Percentiles rank a stretch among this genome's conserved stretches.
These are phyloP conservation scores for Dasyurus viverrinus DNA, from an alignment of 2,113 vertebrate genomes.

Conservation along the genomic window DNA sequence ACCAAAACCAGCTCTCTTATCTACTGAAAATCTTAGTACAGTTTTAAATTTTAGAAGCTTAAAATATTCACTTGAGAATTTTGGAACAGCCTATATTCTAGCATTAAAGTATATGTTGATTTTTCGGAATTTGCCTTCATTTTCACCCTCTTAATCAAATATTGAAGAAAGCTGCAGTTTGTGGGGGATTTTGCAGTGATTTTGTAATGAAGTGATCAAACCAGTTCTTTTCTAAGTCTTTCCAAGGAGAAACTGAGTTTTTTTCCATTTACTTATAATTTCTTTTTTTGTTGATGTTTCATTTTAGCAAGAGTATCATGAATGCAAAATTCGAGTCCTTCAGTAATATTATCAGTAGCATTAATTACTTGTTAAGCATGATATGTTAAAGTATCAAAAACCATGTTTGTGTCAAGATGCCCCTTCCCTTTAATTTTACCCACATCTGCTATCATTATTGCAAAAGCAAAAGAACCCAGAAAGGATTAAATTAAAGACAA, in stretches of 20 bases:
- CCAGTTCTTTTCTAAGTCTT: neutral
- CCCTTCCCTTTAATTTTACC: neutral
- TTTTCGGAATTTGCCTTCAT: neutral
- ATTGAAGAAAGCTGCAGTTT: neutral
- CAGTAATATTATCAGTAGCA: neutral
- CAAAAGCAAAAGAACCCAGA: neutral
- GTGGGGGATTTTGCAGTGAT: neutral
- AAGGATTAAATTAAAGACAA: neutral
- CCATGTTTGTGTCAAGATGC: neutral
- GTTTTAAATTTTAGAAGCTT: neutral
- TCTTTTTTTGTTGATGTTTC: neutral
- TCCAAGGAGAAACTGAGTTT: neutral
- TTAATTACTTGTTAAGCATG: neutral
- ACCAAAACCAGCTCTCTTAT: neutral
- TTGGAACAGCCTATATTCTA: too few species aligned
- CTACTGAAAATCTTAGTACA: neutral
- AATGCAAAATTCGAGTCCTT: neutral
- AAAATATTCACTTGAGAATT: too few species aligned
- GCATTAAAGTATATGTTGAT: neutral
- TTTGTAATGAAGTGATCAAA: neutral
- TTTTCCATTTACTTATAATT: neutral
- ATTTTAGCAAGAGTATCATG: neutral
- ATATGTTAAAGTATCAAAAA: neutral
- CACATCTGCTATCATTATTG: neutral
- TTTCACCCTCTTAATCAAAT: neutral